A percentile compares a stretch with the other conserved stretches of the same genome.
Conservation (phyloP, 2,888 invertebrate species). For the Hirtodrosophila duncani region DNA sequence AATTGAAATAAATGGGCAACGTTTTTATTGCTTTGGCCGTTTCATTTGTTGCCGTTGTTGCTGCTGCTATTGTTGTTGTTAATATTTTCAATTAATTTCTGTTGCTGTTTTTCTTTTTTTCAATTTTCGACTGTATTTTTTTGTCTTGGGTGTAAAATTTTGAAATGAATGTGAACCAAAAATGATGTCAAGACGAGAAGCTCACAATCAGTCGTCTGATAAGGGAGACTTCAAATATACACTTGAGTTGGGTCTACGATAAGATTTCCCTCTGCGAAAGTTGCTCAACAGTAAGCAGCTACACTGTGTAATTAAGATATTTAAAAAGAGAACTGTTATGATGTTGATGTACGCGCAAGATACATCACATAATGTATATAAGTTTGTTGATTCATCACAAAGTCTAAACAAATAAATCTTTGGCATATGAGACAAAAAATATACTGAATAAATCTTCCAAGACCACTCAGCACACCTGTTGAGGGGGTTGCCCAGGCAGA, state of each 20-base stretch:
- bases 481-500: slow-evolving; percentile 5
- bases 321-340: no score
- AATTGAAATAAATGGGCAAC: slow-evolving; percentile 75
- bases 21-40: slow-evolving; percentile 51
- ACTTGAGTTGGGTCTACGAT: no score
- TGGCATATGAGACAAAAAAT: slow-evolving; percentile 43
- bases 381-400: slow-evolving; percentile 20
- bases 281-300: no score
- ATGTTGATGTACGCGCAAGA: no score
- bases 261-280: no score
- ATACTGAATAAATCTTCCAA: slow-evolving; percentile 58
- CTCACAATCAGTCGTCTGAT: no score
- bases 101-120: slow-evolving; percentile 16
- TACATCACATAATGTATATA: no score
- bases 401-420: slow-evolving; percentile 71
- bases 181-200: no score
- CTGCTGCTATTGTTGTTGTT: slow-evolving; percentile 9
- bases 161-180: slow-evolving; percentile 25
- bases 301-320: no score
- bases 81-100: slow-evolving; percentile 48
- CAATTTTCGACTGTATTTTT: slow-evolving; percentile 18
- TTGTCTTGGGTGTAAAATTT: slow-evolving; percentile 12
- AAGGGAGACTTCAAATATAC: no score
- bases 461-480: slow-evolving; percentile 54
- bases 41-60: slow-evolving; percentile 22